A percentile compares a stretch with the other conserved stretches of the same genome.
Conservation (phyloP, 2,113 vertebrate genomes). For the Pristiophorus japonicus region DNA sequence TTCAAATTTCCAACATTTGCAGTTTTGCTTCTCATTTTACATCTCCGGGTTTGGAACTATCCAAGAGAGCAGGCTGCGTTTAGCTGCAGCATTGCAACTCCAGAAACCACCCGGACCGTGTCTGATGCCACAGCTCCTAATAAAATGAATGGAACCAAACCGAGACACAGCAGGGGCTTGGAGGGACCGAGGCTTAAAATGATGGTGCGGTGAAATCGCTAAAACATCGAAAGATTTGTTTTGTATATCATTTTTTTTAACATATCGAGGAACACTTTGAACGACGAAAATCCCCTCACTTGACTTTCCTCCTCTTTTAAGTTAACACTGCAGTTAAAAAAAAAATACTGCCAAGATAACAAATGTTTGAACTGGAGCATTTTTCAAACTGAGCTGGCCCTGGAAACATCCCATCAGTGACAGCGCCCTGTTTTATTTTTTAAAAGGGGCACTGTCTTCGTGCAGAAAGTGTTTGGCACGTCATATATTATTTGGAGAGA, state of each 20-base stretch:
- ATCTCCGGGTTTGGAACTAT: not conserved
- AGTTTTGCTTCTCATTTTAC: not conserved
- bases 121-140: not conserved
- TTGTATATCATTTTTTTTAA: not conserved
- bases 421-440: not conserved
- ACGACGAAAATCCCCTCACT: not conserved
- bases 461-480: not conserved
- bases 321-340: not conserved
- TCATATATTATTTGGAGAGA: not conserved
- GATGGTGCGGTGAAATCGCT: not conserved
- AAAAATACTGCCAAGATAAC: not conserved
- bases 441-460: not conserved
- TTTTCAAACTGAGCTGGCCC: not conserved
- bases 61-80: not conserved
- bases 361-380: not conserved
- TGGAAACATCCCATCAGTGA: not conserved
- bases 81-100: not conserved
- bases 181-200: not conserved
- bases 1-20: not conserved
- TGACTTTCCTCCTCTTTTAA: not conserved
- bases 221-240: not conserved
- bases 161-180: not conserved
- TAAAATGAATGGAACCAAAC: not conserved
- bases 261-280: not conserved
- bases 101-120: not conserved